Conservation (phyloP, 2,797 vertebrate genomes). For the Falco berigora region DNA sequence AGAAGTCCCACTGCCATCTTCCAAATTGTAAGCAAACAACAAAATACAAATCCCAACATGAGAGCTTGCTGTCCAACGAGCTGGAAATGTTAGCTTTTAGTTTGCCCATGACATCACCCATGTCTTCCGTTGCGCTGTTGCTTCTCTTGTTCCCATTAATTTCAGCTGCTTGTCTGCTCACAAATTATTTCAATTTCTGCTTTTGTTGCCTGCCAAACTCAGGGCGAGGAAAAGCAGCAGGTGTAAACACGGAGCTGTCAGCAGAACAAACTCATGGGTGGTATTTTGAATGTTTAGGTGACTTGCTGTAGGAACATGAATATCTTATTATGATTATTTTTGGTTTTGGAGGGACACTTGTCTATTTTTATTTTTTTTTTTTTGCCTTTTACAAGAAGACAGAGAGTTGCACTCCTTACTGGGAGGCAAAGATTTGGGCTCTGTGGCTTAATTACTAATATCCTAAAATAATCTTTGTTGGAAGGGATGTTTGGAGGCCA, state of each 20-base stretch:
- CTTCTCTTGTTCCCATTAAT: not conserved
- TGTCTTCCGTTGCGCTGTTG: not conserved
- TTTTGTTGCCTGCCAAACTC: not conserved
- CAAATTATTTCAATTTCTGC: not conserved
- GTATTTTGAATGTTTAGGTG: not conserved
- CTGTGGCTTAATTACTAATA: not conserved
- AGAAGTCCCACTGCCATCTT: not conserved
- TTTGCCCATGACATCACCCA: accelerated
- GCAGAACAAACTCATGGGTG: not conserved
- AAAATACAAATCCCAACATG: not conserved
- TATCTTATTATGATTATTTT: not conserved
- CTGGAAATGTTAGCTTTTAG: not conserved
- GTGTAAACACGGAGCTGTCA: not conserved
- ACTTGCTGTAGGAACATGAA: not conserved
- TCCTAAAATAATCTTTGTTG: not conserved
- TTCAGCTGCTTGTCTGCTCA: not conserved
- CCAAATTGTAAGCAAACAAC: not conserved
- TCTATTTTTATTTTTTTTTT: not conserved
- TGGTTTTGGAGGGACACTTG: not conserved
- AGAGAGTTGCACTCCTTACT: not conserved
- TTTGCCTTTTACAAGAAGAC: not conserved
- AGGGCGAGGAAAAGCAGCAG: conserved; percentile 9
- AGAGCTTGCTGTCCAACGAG: not conserved
- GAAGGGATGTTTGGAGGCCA: not conserved
- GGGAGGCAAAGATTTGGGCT: not conserved